phyloP scores from a whole-genome alignment of 92 coral and sea anemone genomes.

The Actinernus sp. region DNA sequence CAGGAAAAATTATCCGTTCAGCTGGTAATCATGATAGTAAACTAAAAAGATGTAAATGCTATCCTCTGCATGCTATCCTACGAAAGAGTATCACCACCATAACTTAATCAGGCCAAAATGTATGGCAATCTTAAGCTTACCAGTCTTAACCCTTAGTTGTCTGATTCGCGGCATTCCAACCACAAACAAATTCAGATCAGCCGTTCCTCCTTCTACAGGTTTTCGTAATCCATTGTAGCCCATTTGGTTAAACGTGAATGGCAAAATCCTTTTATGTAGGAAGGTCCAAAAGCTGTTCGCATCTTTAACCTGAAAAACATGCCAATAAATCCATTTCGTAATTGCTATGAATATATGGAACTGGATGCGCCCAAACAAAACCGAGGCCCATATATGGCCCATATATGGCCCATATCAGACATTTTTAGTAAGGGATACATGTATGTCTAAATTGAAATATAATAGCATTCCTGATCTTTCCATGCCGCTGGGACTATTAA shows the following conservation, averaged over 20 bases:
- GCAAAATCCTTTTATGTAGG: conserved; percentile 21
- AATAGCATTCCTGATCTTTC: no score
- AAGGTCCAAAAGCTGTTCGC: conserved; percentile 28
- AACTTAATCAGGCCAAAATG: background rate
- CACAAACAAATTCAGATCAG: conserved; percentile 51
- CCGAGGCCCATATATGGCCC: no score
- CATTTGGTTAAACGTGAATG: conserved; percentile 29
- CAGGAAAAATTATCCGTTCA: no score
- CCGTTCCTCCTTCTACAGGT: conserved; percentile 51
- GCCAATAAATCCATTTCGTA: background rate
- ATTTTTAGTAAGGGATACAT: no score
- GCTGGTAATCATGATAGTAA: no score
- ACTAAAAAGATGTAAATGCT: background rate
- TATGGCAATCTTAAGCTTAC: conserved; percentile 2
- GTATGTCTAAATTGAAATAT: no score
- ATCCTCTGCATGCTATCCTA: background rate
- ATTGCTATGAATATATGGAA: no score
- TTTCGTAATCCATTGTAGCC: conserved; percentile 58
- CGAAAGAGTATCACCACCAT: no score
- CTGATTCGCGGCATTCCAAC: conserved; percentile 81
- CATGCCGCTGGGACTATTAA: no score
- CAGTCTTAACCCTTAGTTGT: conserved; percentile 65
- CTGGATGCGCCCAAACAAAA: no score
- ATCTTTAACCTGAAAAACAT: conserved; percentile 10
- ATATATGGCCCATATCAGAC: no score